Base-by-base conservation (phyloP, 2,797 vertebrate genomes). In the Darevskia mixta region DNA sequence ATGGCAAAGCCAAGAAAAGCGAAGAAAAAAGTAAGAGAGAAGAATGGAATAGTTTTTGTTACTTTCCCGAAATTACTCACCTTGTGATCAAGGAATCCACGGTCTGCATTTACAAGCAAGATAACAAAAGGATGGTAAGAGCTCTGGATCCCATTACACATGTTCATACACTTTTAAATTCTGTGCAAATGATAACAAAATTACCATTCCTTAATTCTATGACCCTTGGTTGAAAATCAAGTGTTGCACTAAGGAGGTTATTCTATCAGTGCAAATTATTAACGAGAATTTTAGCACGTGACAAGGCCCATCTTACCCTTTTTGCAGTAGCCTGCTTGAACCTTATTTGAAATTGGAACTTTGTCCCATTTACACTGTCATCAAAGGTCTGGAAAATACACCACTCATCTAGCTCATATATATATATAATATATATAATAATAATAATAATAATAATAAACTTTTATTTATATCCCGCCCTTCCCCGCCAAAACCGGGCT, bases 31-130 rank as follows among this genome's bases (percentile, higher is more conserved):
- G 93, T 66, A 96, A 91, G 89, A 91, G 76, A 6, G 97, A 98
- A 1, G 90, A 85, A 11, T 99, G 98, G 98, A 95, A 87, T 79
- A 93, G 84, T 23, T 99, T 99, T 94, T 98, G 98, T 4, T 99
- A 99, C 92, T 99, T 99, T 92, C 97, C 98, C 45, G 98, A 99
- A 96, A 99, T 99, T 96, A 99, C 98, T 32, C 98, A 99, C 94
- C 95, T 98, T 1, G 98, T 98, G 89, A 97, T 99, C 93, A 98
- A 97, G 95, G 98, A 99, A 3, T 91, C 94, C 27, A 95, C 91
- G 0, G 98, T 99, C 92, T 98, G 97, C 95, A 98, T 99, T 95
- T 98, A 98, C 90, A 98, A 97, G 92, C 99, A 99, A 95, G 98
- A 99, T 95, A 99, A 99, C 97, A 99, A 97, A 95, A 98, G 97